A percentile compares a stretch with the other conserved stretches of the same genome.
Conservation (phyloP, 2,113 vertebrate species). For the Daphoenositta chrysoptera region DNA sequence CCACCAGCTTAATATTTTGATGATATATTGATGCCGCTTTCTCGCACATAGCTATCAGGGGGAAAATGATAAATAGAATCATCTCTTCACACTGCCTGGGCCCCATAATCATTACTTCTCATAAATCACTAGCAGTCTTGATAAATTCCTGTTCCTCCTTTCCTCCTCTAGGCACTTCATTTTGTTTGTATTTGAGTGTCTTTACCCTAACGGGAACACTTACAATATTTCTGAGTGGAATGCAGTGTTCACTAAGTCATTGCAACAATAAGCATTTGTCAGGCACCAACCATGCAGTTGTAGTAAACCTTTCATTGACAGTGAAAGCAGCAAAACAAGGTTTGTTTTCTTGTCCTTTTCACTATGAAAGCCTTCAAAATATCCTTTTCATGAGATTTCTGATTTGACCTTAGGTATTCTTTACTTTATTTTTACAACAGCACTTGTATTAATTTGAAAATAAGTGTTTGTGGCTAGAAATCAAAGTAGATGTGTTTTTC, state of each 20-base stretch:
- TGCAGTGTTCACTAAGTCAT: constrained; percentile 10
- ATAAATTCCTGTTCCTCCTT: constrained; percentile 29
- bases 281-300: neutral
- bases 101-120: constrained; percentile 49
- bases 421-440: neutral
- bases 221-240: constrained; percentile 47
- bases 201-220: constrained; percentile 43
- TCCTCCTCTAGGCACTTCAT: constrained; percentile 40
- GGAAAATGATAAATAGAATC: constrained; percentile 39
- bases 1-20: constrained; percentile 65
- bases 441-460: neutral
- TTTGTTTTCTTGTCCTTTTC: neutral
- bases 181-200: constrained; percentile 9
- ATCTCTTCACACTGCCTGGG: constrained; percentile 33
- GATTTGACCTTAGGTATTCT: neutral
- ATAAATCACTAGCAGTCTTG: constrained; percentile 41
- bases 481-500: neutral
- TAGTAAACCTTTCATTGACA: constrained; percentile 31
- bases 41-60: constrained; percentile 44
- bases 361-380: neutral
- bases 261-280: constrained; percentile 42
- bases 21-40: constrained; percentile 65
- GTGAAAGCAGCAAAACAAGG: neutral
- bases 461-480: neutral
- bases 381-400: neutral